Base-by-base conservation (phyloP, 2,113 vertebrate genomes). In the Anguilla japonica region DNA sequence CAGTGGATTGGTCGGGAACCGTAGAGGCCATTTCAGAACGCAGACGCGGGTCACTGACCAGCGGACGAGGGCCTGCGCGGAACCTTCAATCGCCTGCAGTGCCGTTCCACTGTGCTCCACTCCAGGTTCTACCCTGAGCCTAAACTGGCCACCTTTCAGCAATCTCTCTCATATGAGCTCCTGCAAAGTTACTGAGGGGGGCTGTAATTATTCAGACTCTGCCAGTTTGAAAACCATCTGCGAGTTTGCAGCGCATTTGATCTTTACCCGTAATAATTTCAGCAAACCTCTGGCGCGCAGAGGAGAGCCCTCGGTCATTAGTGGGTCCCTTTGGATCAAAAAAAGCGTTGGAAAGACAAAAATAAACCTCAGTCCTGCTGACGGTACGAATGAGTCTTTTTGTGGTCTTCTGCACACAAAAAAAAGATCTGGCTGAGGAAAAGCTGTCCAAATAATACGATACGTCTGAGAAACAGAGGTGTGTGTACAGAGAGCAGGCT, bases 11-110 rank as follows among this genome's bases (percentile, higher is more conserved):
- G 50, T 41, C 84, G 82, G 87, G 84, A 89, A 90, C 15, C 87
- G 87, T 84, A 87, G 80, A 86, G 83, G 83, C 83, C 81, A 83
- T 81, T 89, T 88, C 63, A 87, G 43, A 2, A 85, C 88, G 87
- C 86, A 63, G 81, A 87, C 86, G 89, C 50, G 43, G 63, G 60
- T 1, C 34, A 34, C 53, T 56, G 39, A 79, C 43, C 46, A 40
- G 9, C 11, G 1, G 2, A 53, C 43, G 50, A 50, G 50, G 46
- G 43, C 43, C 8, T 46, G 22, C 16, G 40, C n/a, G n/a, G 29
- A 39, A 22, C 40, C 75, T 3, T 34, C 13, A 4, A 9, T 4
- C 5, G 50, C 50, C 50, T 53, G 13, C n/a, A n/a, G n/a, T n/a
- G n/a, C 29, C 15, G 9, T 40, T 79, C 75, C 75, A 67, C 18